Evolutionary conservation across 2,888 invertebrate genomes (phyloP).

Genomic region (Tanytarsus gracilentus): DNA sequence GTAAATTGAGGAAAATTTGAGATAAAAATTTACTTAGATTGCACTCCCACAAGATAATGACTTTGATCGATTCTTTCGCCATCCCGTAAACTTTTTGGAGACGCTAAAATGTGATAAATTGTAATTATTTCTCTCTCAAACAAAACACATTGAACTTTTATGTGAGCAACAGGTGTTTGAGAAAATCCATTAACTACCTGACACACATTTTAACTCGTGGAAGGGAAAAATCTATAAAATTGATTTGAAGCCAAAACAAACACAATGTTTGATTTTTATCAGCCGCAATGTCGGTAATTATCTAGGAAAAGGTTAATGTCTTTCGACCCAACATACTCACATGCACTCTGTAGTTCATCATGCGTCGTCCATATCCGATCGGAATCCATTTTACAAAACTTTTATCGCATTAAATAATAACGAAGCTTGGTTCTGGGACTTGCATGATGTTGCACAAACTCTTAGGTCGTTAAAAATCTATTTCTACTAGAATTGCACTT

Average conservation of each 20-base stretch:
- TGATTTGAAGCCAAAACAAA: background rate
- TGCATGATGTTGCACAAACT: too few relatives aligned
- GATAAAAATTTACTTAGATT: slow-evolving; percentile 38
- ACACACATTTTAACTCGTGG: background rate
- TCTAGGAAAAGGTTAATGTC: background rate
- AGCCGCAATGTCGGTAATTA: background rate
- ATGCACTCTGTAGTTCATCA: slow-evolving; percentile 3
- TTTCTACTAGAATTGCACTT: too few relatives aligned
- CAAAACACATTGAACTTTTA: background rate
- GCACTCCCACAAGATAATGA: slow-evolving; percentile 38
- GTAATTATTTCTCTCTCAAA: too few relatives aligned
- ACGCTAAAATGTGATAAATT: too few relatives aligned
- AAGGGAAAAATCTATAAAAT: slow-evolving; percentile 7
- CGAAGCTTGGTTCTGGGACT: too few relatives aligned
- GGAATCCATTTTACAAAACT: background rate
- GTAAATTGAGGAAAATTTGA: background rate
- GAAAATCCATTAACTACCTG: background rate
- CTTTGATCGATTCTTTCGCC: slow-evolving; percentile 32
- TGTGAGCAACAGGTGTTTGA: background rate
- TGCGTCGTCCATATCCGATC: slow-evolving; percentile 16
- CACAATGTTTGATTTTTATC: background rate
- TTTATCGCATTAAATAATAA: background rate
- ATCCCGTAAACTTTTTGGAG: too few relatives aligned
- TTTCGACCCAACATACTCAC: background rate
- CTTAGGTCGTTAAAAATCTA: too few relatives aligned